phyloP scores from a whole-genome alignment of 2,113 vertebrate species.

The Aphyosemion australe region DNA sequence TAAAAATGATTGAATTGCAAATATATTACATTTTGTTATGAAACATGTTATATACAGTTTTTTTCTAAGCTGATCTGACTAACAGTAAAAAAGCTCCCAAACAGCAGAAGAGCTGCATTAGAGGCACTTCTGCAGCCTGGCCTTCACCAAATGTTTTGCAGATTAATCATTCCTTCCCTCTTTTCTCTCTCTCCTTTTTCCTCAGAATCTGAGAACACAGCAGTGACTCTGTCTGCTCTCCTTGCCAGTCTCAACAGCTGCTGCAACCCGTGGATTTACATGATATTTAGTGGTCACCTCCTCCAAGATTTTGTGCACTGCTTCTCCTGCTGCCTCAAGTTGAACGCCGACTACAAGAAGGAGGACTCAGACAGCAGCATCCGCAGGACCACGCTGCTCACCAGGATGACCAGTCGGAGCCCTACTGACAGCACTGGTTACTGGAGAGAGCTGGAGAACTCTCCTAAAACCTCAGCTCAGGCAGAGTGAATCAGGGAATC shows the following conservation, averaged over 20 bases:
- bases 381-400: conserved; percentile 85
- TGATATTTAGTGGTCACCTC: conserved; percentile 97
- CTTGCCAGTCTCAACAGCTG: conserved; percentile 96
- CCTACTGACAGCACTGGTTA: conserved; percentile 82
- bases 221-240: conserved; percentile 88
- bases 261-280: conserved; percentile 98
- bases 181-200: conserved; percentile 11
- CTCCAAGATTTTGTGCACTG: conserved; percentile 89
- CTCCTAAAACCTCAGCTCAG: conserved; percentile 78
- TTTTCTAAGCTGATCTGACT: neutral
- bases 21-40: too few species aligned
- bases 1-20: too few species aligned
- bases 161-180: conserved; percentile 37
- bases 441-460: conserved; percentile 81
- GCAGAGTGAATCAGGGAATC: conserved; percentile 58
- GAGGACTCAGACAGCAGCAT: conserved; percentile 91
- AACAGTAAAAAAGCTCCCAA: conserved; percentile 13
- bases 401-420: conserved; percentile 83
- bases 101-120: neutral
- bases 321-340: conserved; percentile 82
- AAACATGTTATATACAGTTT: neutral
- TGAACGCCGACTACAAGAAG: conserved; percentile 79
- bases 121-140: conserved; percentile 10
- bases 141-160: conserved; percentile 38
- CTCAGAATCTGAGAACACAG: conserved; percentile 90